Percentiles rank a stretch among this genome's conserved stretches.
Evolutionary conservation across 1,140 invertebrate species (phyloP).

Genomic region (Andrena cerasifolii): DNA sequence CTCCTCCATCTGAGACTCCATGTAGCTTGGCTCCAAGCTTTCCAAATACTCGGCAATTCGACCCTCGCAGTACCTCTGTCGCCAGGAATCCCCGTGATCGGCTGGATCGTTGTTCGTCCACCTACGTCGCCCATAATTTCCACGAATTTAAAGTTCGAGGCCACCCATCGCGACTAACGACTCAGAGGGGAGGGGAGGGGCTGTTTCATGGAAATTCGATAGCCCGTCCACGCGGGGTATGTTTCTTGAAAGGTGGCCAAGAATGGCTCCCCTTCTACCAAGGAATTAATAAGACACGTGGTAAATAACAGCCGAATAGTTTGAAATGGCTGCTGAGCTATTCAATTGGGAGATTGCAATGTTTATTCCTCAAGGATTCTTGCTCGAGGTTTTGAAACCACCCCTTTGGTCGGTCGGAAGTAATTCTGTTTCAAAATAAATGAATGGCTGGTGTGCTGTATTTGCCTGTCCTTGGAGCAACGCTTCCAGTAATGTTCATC

Average conservation of each 20-base stretch:
- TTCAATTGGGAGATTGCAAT: background rate
- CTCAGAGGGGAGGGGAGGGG: too few species aligned
- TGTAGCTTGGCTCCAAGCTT: slow-evolving; percentile 68
- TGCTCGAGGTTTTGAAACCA: too few species aligned
- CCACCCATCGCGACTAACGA: background rate
- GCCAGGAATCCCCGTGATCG: slow-evolving; percentile 76
- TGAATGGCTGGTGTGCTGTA: too few species aligned
- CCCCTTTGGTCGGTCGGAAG: too few species aligned
- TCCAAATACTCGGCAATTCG: slow-evolving; percentile 78
- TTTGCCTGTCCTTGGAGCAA: slow-evolving; percentile 70
- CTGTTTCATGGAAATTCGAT: slow-evolving; percentile 18
- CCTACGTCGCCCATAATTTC: slow-evolving; percentile 53
- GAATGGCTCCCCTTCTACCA: background rate
- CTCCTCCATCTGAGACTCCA: slow-evolving; percentile 60
- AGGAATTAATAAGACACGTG: too few species aligned
- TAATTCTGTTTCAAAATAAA: too few species aligned
- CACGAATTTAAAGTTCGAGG: background rate
- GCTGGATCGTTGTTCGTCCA: slow-evolving; percentile 73
- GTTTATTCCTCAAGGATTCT: too few species aligned
- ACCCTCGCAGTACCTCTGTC: slow-evolving; percentile 77
- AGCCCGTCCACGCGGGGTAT: background rate
- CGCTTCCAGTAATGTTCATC: slow-evolving; percentile 79
- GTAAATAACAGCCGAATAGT: too few species aligned
- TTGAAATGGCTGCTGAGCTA: background rate
- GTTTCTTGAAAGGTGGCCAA: slow-evolving; percentile 3